Percentiles rank a stretch among this genome's conserved stretches.
phyloP scores from a whole-genome alignment of 2,113 vertebrate species.

The Tauraco erythrolophus region DNA sequence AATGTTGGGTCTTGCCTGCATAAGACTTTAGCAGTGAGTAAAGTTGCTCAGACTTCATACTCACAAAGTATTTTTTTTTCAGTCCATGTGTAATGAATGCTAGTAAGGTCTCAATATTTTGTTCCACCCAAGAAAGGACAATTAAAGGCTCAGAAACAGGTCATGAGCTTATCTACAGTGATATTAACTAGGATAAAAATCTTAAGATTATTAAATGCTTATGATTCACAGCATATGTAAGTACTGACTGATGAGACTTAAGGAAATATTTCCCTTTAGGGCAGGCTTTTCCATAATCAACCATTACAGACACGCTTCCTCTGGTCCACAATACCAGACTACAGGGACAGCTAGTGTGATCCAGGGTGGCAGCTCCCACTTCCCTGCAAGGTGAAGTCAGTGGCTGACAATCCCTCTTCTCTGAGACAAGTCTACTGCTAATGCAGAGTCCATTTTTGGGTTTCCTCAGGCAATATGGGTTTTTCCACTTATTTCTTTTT shows the following conservation, averaged over 20 bases:
- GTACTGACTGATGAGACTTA: constrained; percentile 37
- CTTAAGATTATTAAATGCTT: constrained; percentile 59
- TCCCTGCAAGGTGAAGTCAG: background rate
- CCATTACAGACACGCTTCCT: background rate
- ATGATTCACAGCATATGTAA: constrained; percentile 29
- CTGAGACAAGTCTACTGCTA: background rate
- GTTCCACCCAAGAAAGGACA: too few species aligned
- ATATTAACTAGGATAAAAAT: constrained; percentile 60
- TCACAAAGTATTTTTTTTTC: background rate
- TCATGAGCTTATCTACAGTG: constrained; percentile 40
- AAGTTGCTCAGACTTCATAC: background rate
- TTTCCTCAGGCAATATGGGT: background rate
- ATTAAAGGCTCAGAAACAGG: constrained; percentile 30
- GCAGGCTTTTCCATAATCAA: constrained; percentile 5
- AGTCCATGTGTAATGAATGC: background rate
- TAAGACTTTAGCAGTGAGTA: background rate
- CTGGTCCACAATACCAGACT: background rate
- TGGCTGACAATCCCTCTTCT: background rate
- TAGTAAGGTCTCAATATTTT: too few species aligned
- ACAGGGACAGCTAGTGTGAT: background rate
- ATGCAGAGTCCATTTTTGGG: fast-evolving
- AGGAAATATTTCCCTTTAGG: constrained; percentile 40
- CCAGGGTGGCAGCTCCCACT: background rate
- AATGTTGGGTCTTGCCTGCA: background rate
- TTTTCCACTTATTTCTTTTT: background rate